Evolutionary conservation across 2,888 invertebrate genomes (phyloP).

Genomic region (Meganola albula): DNA sequence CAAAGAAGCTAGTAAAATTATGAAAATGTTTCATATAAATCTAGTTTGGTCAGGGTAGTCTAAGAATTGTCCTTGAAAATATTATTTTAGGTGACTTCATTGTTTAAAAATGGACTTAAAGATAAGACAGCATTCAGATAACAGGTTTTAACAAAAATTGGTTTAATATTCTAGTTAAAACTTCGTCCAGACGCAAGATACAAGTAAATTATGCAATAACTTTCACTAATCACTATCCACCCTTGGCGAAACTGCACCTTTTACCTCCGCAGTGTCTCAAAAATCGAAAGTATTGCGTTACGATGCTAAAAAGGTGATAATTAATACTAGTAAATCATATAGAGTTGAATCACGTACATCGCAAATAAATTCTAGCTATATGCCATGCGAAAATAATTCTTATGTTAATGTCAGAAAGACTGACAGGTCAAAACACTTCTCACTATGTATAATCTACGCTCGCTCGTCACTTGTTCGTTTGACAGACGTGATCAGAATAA

Average conservation of each 20-base stretch:
- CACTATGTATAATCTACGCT: too few relatives aligned
- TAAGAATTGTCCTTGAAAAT: too few relatives aligned
- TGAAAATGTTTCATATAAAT: too few relatives aligned
- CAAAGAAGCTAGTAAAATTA: too few relatives aligned
- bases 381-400: too few relatives aligned
- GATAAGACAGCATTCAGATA: slow-evolving; percentile 19
- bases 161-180: neutral
- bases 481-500: slow-evolving; percentile 39
- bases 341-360: slow-evolving; percentile 31
- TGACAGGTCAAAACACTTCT: too few relatives aligned
- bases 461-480: slow-evolving; percentile 27
- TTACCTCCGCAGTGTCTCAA: slow-evolving; percentile 39
- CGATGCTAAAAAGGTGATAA: slow-evolving; percentile 47
- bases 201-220: slow-evolving; percentile 40
- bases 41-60: too few relatives aligned
- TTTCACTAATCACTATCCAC: slow-evolving; percentile 36
- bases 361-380: too few relatives aligned
- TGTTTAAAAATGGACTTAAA: slow-evolving; percentile 38
- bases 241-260: slow-evolving; percentile 35
- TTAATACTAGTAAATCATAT: slow-evolving; percentile 44
- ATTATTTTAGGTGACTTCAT: slow-evolving; percentile 57
- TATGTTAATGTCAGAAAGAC: too few relatives aligned
- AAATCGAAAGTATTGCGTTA: slow-evolving; percentile 41
- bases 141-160: slow-evolving; percentile 15
- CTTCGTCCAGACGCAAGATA: slow-evolving; percentile 21